These are phyloP conservation scores for Pangasius krempfi DNA, from an alignment of 2,797 vertebrate genomes.

Conservation along the genomic window DNA sequence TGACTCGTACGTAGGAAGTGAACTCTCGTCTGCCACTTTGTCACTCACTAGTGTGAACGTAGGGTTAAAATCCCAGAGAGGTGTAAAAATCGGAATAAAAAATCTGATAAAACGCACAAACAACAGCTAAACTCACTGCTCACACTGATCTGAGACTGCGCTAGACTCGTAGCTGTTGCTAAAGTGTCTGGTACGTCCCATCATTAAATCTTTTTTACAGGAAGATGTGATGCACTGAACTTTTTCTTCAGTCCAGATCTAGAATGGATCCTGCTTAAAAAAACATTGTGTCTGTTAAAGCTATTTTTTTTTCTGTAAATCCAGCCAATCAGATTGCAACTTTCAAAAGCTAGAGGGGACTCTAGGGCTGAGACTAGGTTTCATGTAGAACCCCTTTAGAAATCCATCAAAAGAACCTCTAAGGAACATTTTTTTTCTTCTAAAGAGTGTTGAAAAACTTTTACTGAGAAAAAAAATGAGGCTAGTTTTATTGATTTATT, in stretches of 20 bases:
- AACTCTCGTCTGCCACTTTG: background rate
- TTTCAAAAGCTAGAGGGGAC: background rate
- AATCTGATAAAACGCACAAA: background rate
- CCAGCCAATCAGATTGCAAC: background rate
- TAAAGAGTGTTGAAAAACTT: background rate
- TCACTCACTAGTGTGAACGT: background rate
- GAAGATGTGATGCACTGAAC: background rate
- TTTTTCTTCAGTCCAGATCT: background rate
- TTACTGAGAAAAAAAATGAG: background rate
- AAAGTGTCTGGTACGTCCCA: background rate
- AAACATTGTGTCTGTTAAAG: background rate
- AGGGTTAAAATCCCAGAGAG: too few relatives aligned
- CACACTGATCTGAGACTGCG: background rate
- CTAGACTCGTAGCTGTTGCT: background rate
- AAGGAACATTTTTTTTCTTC: background rate
- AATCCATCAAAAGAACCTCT: conserved; percentile 1
- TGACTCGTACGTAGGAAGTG: background rate
- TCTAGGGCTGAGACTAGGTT: background rate
- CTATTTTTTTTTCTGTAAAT: background rate
- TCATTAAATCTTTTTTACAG: background rate
- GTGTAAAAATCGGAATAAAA: background rate
- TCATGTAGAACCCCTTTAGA: background rate
- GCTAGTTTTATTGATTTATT: conserved; percentile 1
- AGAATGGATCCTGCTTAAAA: background rate
- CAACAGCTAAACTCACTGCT: background rate